Percentiles rank a stretch among this genome's conserved stretches.
Evolutionary conservation across 1,140 invertebrate species (phyloP).

Genomic region (Aphaenogaster ashmeadi): DNA sequence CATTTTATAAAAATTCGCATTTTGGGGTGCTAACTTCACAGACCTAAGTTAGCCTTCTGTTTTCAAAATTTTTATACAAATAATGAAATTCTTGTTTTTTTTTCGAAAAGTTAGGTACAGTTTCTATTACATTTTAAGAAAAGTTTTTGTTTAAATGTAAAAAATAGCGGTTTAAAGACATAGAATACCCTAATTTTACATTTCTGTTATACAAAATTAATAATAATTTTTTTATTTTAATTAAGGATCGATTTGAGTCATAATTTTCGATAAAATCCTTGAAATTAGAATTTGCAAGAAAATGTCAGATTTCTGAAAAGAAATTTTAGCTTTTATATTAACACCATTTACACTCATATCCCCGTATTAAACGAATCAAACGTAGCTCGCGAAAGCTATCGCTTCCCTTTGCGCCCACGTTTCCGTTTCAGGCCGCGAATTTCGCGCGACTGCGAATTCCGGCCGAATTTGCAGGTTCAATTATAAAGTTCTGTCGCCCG

Average conservation of each 20-base stretch:
- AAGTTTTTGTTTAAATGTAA: too few species aligned
- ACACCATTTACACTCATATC: neutral
- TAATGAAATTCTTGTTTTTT: too few species aligned
- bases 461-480: constrained; percentile 35
- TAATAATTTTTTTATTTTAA: neutral
- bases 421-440: constrained; percentile 13
- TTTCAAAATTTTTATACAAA: too few species aligned
- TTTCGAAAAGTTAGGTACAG: too few species aligned
- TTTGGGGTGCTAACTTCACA: too few species aligned
- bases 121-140: too few species aligned
- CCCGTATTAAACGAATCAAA: constrained; percentile 31
- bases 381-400: constrained; percentile 10
- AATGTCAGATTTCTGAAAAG: neutral
- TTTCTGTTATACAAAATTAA: neutral
- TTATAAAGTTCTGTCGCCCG: constrained; percentile 51
- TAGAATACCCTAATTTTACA: too few species aligned
- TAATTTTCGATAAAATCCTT: neutral
- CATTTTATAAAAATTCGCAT: too few species aligned
- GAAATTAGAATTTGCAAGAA: neutral
- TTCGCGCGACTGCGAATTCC: constrained; percentile 20
- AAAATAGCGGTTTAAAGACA: too few species aligned
- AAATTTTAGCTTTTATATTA: neutral
- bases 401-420: neutral
- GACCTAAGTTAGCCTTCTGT: too few species aligned
- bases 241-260: neutral